Conservation (phyloP, 2,113 vertebrate species). For the Lasiurus cinereus region DNA sequence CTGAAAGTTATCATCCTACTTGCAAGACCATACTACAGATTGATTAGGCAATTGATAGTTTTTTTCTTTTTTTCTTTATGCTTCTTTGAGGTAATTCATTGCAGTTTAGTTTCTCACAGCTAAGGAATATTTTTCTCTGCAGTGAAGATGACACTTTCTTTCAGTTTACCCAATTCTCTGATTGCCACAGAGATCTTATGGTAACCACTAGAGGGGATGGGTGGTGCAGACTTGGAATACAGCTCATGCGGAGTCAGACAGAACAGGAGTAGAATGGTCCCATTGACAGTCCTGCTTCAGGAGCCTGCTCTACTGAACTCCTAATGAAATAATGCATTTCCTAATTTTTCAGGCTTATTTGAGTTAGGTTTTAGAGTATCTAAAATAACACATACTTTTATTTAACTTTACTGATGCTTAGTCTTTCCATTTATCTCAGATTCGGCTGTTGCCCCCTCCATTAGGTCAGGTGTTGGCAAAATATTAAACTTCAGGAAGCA, state of each 20-base stretch:
- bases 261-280: background rate
- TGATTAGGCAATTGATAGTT: background rate
- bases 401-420: background rate
- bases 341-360: background rate
- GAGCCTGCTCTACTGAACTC: background rate
- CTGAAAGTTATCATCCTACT: background rate
- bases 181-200: background rate
- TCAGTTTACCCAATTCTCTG: background rate
- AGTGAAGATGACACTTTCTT: background rate
- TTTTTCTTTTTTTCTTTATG: background rate
- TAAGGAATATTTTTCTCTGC: background rate
- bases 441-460: background rate
- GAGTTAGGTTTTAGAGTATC: background rate
- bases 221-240: background rate
- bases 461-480: conserved; percentile 10
- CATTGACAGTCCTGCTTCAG: background rate
- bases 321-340: background rate
- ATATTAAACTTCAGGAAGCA: conserved; percentile 35
- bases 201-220: fast-evolving
- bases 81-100: background rate
- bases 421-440: background rate
- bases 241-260: background rate
- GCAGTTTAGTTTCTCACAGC: background rate
- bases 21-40: background rate
- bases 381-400: background rate